phyloP scores from a whole-genome alignment of 2,888 invertebrate species.

The Phortica magna region DNA sequence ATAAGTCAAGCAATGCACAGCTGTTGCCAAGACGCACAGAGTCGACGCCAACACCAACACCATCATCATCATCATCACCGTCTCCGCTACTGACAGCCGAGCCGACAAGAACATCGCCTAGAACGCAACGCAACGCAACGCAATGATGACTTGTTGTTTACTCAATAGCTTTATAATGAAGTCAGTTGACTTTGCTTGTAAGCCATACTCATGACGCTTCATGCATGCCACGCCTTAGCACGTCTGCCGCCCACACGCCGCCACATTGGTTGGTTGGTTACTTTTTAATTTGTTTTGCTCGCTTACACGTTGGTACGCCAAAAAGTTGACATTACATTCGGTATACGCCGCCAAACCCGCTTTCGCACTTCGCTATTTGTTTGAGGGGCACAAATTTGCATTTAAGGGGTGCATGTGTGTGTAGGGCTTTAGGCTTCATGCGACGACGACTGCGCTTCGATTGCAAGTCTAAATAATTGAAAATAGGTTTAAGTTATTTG shows the following conservation, averaged over 20 bases:
- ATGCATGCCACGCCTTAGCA: not conserved
- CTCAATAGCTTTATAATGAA: constrained; percentile 22
- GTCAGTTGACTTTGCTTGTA: not conserved
- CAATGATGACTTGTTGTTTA: not conserved
- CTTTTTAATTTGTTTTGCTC: not conserved
- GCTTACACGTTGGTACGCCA: not conserved
- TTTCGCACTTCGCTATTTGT: not conserved
- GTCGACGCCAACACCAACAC: not conserved
- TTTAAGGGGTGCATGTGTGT: not conserved
- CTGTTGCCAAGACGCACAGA: not conserved
- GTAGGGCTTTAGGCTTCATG: constrained; percentile 10
- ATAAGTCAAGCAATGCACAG: constrained; percentile 12
- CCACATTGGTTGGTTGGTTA: not conserved
- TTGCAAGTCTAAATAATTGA: constrained; percentile 24
- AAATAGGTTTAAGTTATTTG: constrained; percentile 26
- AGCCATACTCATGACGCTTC: not conserved
- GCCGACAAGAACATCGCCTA: not conserved
- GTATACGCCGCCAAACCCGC: too few species aligned
- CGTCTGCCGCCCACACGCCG: not conserved
- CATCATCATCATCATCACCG: not conserved
- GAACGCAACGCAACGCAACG: not conserved
- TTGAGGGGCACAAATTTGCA: not conserved
- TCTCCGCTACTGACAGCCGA: not conserved
- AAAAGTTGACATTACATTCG: constrained; percentile 1
- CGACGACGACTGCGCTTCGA: not conserved